Base-by-base conservation (phyloP, 2,888 invertebrate species). In the Cataglyphis cursor region DNA sequence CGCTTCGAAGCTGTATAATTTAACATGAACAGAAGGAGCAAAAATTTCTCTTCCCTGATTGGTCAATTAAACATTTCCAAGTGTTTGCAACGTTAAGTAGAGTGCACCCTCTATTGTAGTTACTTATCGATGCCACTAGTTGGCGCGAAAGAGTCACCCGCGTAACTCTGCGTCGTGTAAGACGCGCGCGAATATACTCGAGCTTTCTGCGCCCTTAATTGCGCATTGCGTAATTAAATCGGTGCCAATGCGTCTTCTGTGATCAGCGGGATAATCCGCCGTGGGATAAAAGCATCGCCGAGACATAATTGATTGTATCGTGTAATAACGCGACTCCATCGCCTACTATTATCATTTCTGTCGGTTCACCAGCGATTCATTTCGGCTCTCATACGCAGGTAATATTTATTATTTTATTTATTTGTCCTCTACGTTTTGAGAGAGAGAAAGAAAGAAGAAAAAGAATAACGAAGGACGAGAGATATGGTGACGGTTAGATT, bases 241-340 rank as follows among this genome's bases (percentile, higher is more conserved):
- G 78, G 65, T 82, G 87, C 81, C 82, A 78, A 87, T 87, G 85
- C 41, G 31, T 31, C 48, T 73, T 24, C 75, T 65, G 86, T 81
- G 83, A 88, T 83, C 81, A 82, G 54, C 54, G 76, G 41, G 54
- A 41, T 76, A 76, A 76, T 66, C 38, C 66, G 81, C 66, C 82
- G 78, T 59, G 85, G 86, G 82, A 89, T 89, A 90, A 90, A 90
- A 88, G 76, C 85, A 84, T 76, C 48, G 82, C 75, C 87, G 78
- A 78, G 86, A 88, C 87, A 88, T 88, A 90, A 92, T 92, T 88
- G 89, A 92, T 92, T 92, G 90, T 87, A 87, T 91, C 88, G 88
- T 88, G 88, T 88, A 92, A 92, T 91, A 91, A 90, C 90, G 85
- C 86, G 64, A 89, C 0, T 51, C 84, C 72, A 59, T 78, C 78